These are phyloP conservation scores for Drosophila punjabiensis DNA, from an alignment of 1,140 invertebrate genomes.

Conservation along the genomic window DNA sequence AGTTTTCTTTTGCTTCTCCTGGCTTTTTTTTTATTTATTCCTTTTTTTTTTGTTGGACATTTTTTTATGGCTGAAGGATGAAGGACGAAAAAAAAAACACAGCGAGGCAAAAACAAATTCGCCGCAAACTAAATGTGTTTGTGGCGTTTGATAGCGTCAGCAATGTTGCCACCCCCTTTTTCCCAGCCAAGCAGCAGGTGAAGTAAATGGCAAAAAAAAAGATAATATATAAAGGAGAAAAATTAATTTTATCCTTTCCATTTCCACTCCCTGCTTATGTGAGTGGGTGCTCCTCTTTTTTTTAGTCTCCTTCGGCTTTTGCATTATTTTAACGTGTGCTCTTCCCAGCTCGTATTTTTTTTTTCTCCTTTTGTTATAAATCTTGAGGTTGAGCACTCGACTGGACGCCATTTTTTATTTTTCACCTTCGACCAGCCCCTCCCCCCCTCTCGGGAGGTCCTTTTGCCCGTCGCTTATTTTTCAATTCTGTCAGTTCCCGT, in stretches of 20 bases:
- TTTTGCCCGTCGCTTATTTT: slow-evolving; percentile 55
- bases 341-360: slow-evolving; percentile 45
- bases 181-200: slow-evolving; percentile 25
- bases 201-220: slow-evolving; percentile 52
- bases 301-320: slow-evolving; percentile 44
- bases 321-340: slow-evolving; percentile 68
- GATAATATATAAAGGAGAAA: slow-evolving; percentile 40
- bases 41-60: slow-evolving; percentile 17
- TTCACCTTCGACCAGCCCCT: slow-evolving; percentile 37
- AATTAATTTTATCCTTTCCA: slow-evolving; percentile 80
- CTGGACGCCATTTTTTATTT: slow-evolving; percentile 77
- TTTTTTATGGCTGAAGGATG: slow-evolving; percentile 48
- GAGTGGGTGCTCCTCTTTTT: slow-evolving; percentile 33
- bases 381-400: slow-evolving; percentile 75
- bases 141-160: slow-evolving; percentile 67
- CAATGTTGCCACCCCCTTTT: slow-evolving; percentile 16
- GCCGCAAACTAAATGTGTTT: slow-evolving; percentile 76
- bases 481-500: slow-evolving; percentile 71
- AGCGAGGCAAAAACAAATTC: slow-evolving; percentile 65
- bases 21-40: slow-evolving; percentile 23
- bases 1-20: slow-evolving; percentile 19
- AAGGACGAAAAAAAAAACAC: slow-evolving; percentile 4
- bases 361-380: slow-evolving; percentile 67
- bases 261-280: slow-evolving; percentile 44
- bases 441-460: not conserved